These are phyloP conservation scores for Spinus pinus DNA, from an alignment of 2,797 vertebrate genomes.

Conservation along the genomic window DNA sequence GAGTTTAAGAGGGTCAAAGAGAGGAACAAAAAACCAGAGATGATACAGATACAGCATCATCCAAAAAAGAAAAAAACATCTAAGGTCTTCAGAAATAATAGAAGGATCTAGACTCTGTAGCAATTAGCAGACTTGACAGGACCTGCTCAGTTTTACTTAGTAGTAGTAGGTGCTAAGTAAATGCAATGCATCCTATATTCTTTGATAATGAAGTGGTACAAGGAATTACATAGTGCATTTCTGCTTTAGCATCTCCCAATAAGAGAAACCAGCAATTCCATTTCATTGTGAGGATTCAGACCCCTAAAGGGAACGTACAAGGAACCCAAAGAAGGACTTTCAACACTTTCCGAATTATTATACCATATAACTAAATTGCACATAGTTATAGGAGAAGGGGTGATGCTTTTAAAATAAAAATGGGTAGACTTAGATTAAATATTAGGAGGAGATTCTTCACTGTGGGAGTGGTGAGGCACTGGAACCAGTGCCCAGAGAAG, in stretches of 20 bases:
- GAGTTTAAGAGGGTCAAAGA: background rate
- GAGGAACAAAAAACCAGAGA: background rate
- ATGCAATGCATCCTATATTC: background rate
- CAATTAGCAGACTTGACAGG: background rate
- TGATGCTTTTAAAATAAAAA: background rate
- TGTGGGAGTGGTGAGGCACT: background rate
- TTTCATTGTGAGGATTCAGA: background rate
- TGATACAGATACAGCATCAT: background rate
- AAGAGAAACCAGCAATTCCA: background rate
- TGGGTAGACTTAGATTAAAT: background rate
- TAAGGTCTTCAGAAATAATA: background rate
- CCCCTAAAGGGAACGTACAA: background rate
- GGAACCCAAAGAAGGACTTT: background rate
- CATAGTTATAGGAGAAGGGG: background rate
- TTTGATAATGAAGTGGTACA: background rate
- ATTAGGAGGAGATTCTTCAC: background rate
- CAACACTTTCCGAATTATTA: background rate
- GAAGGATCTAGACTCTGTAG: background rate
- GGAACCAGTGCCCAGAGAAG: background rate
- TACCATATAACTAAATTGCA: background rate
- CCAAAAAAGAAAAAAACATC: background rate
- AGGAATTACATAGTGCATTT: background rate
- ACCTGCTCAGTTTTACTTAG: background rate
- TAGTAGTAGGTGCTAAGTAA: background rate
- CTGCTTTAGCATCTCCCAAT: background rate